Evolutionary conservation across 2,113 vertebrate genomes (phyloP).

Genomic region (Psephotus haematonotus): DNA sequence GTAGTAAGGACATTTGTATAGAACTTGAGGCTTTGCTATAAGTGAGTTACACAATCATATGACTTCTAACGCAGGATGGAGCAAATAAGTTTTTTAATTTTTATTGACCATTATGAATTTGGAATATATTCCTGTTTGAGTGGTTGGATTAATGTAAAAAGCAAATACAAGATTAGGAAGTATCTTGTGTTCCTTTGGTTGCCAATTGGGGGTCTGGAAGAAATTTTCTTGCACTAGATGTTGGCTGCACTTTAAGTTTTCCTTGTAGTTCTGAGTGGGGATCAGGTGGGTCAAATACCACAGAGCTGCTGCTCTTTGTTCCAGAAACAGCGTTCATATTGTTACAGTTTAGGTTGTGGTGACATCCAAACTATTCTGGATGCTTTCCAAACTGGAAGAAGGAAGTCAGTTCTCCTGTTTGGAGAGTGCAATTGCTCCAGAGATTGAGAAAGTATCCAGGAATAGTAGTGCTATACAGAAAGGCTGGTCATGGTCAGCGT

Average conservation of each 20-base stretch:
- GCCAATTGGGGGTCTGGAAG: conserved; percentile 42
- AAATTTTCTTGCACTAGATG: conserved; percentile 12
- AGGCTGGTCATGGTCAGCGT: neutral
- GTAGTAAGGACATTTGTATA: neutral
- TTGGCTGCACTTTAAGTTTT: conserved; percentile 26
- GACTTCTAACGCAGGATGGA: neutral
- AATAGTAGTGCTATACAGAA: neutral
- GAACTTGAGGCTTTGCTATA: neutral
- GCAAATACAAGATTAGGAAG: conserved; percentile 17
- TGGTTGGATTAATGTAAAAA: conserved; percentile 9
- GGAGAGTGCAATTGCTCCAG: neutral
- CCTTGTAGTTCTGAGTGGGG: neutral
- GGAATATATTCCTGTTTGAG: neutral
- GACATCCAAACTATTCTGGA: neutral
- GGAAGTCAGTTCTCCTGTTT: neutral
- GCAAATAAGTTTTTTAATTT: neutral
- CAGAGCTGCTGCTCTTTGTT: neutral
- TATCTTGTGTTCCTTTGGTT: conserved; percentile 22
- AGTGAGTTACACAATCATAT: neutral
- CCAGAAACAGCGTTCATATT: neutral
- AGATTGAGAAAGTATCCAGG: neutral
- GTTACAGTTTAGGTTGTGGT: neutral
- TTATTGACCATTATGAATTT: neutral
- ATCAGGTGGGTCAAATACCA: conserved; percentile 25
- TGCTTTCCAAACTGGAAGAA: neutral